Conservation (phyloP, 2,113 vertebrate species). For the Tragelaphus scriptus region DNA sequence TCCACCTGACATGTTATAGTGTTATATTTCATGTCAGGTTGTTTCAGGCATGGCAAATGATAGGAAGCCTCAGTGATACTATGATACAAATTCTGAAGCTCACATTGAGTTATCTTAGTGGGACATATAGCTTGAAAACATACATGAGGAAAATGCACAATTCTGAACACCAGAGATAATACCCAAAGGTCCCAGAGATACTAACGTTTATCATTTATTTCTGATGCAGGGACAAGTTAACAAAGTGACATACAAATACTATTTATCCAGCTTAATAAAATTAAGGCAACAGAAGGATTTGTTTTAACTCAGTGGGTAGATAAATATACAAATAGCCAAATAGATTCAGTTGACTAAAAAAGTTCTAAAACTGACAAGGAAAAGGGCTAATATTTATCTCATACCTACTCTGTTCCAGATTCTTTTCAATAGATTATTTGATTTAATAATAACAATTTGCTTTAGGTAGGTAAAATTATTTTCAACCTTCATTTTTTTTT, state of each 20-base stretch:
- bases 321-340: not conserved
- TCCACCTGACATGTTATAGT: constrained; percentile 69
- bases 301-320: not conserved
- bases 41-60: constrained; percentile 73
- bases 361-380: not conserved
- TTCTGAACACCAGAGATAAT: constrained; percentile 71
- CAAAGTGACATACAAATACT: not conserved
- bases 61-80: constrained; percentile 64
- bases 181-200: constrained; percentile 26
- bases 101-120: constrained; percentile 69
- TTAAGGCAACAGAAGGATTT: constrained; percentile 31
- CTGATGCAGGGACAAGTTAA: constrained; percentile 27
- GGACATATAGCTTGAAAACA: constrained; percentile 61
- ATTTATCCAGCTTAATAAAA: constrained; percentile 20
- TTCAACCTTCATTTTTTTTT: not conserved
- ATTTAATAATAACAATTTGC: not conserved
- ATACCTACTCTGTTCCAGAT: not conserved
- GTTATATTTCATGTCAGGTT: constrained; percentile 74
- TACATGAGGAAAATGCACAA: constrained; percentile 10
- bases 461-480: not conserved
- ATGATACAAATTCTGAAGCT: constrained; percentile 57
- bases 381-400: not conserved
- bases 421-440: not conserved
- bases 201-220: constrained; percentile 58
- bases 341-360: not conserved